Conservation (phyloP, 2,113 vertebrate species). For the Trochalopteron elliotii region DNA sequence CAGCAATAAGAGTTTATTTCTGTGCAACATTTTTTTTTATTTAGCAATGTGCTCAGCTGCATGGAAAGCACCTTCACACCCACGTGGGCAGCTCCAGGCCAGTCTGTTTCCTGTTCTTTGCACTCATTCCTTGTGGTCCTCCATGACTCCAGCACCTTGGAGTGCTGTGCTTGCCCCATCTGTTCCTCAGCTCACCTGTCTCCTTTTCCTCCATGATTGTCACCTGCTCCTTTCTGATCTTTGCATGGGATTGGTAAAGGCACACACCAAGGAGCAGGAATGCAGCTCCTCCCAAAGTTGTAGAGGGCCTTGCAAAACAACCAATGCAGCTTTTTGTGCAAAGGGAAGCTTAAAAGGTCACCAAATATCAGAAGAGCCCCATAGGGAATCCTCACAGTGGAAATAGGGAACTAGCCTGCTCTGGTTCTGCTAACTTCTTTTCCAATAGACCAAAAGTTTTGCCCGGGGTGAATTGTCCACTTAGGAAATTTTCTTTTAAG, state of each 20-base stretch:
- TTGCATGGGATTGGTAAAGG: neutral
- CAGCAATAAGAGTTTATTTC: neutral
- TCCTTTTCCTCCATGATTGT: neutral
- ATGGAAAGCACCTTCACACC: neutral
- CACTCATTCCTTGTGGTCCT: neutral
- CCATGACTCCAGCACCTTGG: neutral
- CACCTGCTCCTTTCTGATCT: neutral
- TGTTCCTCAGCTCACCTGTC: neutral
- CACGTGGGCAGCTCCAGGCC: accelerated
- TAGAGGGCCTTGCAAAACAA: neutral
- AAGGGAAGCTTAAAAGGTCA: neutral
- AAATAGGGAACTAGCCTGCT: neutral
- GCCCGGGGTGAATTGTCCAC: neutral
- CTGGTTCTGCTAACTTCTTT: neutral
- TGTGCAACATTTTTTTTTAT: neutral
- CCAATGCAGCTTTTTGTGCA: neutral
- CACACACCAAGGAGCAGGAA: neutral
- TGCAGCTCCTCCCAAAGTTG: neutral
- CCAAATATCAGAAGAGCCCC: neutral
- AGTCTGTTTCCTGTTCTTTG: neutral
- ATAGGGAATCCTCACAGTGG: neutral
- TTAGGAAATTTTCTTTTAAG: neutral
- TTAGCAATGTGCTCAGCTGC: neutral
- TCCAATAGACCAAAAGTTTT: neutral
- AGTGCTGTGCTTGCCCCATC: neutral